These are phyloP conservation scores for Leptinotarsa texana DNA, from an alignment of 1,140 invertebrate genomes.

Conservation along the genomic window DNA sequence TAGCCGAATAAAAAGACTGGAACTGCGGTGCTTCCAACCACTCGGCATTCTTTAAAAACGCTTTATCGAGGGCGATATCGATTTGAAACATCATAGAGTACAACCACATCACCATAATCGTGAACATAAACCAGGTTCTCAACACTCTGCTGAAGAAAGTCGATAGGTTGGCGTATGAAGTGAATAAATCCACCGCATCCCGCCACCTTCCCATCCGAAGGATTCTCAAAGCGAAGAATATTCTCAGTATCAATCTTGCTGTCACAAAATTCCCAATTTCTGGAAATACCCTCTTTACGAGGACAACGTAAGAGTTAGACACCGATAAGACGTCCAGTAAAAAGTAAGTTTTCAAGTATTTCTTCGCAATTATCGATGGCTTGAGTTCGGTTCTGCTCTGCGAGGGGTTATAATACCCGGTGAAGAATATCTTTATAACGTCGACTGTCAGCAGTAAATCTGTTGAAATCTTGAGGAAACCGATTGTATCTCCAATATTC, in stretches of 20 bases:
- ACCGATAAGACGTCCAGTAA: background rate
- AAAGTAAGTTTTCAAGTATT: background rate
- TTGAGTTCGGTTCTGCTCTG: slow-evolving; percentile 21
- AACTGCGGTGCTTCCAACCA: background rate
- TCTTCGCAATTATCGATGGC: background rate
- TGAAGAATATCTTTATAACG: slow-evolving; percentile 26
- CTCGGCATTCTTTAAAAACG: background rate
- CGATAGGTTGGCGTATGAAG: background rate
- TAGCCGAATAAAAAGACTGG: background rate
- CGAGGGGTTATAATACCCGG: slow-evolving; percentile 27
- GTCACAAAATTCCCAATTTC: background rate
- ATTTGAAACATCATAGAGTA: slow-evolving; percentile 5
- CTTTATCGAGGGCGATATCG: background rate
- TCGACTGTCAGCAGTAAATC: slow-evolving; percentile 2
- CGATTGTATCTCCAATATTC: background rate
- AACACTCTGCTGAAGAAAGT: background rate
- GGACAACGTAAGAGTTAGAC: background rate
- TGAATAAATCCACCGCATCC: background rate
- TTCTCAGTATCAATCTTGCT: background rate
- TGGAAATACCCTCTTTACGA: background rate
- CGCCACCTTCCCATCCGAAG: background rate
- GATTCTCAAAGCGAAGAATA: background rate
- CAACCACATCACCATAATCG: background rate
- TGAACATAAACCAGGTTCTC: background rate
- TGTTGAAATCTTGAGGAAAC: background rate